Evolutionary conservation across 2,888 invertebrate species (phyloP), one percentile per base, ranked within the genome.

Genomic region (Hemicrepidius hirtus): DNA sequence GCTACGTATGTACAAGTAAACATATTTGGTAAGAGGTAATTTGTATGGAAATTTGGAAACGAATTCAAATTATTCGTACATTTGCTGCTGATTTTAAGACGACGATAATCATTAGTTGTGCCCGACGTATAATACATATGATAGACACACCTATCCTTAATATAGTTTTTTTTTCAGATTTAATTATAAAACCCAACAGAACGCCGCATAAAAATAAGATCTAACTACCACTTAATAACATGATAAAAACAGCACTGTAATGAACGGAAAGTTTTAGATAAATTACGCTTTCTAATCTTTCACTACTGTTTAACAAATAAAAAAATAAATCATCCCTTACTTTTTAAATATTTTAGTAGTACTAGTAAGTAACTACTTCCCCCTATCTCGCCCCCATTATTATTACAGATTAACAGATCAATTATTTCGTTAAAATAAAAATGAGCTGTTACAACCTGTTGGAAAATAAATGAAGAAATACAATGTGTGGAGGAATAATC

Each of bases 1-100:
- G 59, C 71, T 59, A 64, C 66, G 62, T 73, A 63, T 65, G 59
- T 73, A 73, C 71, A 68, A 69, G 75, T 73, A 75, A 75, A 76
- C 75, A 72, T 75, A 75, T 75, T 76, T 76, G 73, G 76, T 71
- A 73, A 76, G 55, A 71, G 67, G 76, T 68, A 69, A 75, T 76
- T 76, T 75, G 69, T 75, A 76, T 76, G 75, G 71, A 73, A 75
- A 76, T 76, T 72, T 63, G 50, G 60, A 69, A 70, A 62, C 70
- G 44, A 37, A 59, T 65, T 68, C 16, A 44, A 73, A 65, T 65
- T 69, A 68, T 71, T 59, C 65, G 70, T 73, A 73, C 64, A 66
- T 68, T 73, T 73, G 46, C 57, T 68, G 68, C 62, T 40, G 57
- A 62, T 72, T 68, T 72, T 64, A 57, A 68, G 40, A 57, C 35